Conservation (phyloP, 2,113 vertebrate genomes). For the Etia nguti region DNA sequence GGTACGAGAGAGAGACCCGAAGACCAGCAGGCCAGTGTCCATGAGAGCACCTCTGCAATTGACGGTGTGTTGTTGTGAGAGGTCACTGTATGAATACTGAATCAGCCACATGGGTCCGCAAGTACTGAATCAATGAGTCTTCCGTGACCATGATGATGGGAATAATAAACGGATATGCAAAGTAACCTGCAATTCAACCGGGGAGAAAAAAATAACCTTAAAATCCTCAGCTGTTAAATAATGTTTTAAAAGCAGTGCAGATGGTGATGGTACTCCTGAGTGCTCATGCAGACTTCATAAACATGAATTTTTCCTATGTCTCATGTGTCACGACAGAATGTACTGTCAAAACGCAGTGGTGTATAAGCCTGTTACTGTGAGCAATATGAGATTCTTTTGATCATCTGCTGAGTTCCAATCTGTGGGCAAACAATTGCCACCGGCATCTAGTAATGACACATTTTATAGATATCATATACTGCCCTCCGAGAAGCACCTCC, state of each 20-base stretch:
- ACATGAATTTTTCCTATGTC: neutral
- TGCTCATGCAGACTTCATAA: neutral
- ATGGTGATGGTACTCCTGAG: conserved; percentile 5
- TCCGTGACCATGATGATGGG: neutral
- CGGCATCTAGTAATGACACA: conserved; percentile 59
- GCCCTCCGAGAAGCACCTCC: conserved; percentile 33
- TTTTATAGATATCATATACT: conserved; percentile 54
- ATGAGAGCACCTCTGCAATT: conserved; percentile 29
- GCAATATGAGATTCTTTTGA: conserved; percentile 35
- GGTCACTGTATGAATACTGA: conserved; percentile 57
- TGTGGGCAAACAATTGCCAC: conserved; percentile 58
- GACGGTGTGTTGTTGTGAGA: conserved; percentile 40
- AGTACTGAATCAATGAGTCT: conserved; percentile 28
- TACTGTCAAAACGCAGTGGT: neutral
- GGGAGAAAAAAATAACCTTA: neutral
- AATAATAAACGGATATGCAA: conserved; percentile 30
- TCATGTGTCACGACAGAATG: neutral
- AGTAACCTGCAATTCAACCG: neutral
- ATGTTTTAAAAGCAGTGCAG: conserved; percentile 19
- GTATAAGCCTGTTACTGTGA: conserved; percentile 3
- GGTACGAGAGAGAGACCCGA: conserved; percentile 18
- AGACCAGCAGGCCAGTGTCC: conserved; percentile 39
- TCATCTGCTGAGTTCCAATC: conserved; percentile 48
- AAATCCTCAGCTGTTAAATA: neutral
- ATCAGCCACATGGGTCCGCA: conserved; percentile 25